Percentiles rank a stretch among this genome's conserved stretches.
phyloP scores from a whole-genome alignment of 2,888 invertebrate species.

The Ophonus ardosiacus region DNA sequence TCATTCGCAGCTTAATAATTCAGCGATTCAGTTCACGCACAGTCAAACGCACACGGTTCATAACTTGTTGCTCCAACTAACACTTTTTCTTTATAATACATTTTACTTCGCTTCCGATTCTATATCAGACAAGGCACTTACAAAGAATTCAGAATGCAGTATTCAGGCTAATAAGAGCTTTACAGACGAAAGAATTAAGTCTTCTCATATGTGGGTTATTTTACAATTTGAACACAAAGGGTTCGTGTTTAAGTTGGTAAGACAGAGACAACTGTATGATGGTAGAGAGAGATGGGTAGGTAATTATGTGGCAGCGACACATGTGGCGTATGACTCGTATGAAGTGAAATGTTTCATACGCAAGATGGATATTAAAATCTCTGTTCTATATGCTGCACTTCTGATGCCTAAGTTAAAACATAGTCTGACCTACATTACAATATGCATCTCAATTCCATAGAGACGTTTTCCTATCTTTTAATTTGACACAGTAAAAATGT shows the following conservation, averaged over 20 bases:
- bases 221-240: not conserved
- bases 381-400: not conserved
- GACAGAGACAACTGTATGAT: not conserved
- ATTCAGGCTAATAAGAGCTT: too few relatives aligned
- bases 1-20: conserved; percentile 7
- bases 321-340: not conserved
- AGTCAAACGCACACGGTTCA: not conserved
- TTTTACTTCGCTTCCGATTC: too few relatives aligned
- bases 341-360: conserved; percentile 5
- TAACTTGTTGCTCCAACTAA: conserved; percentile 1
- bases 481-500: too few relatives aligned
- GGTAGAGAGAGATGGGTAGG: not conserved
- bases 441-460: not conserved
- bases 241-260: not conserved
- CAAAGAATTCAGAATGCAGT: too few relatives aligned
- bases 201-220: not conserved
- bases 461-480: too few relatives aligned
- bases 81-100: not conserved
- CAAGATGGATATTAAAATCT: conserved; percentile 17
- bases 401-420: not conserved
- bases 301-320: conserved; percentile 5
- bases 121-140: too few relatives aligned
- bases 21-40: conserved; percentile 8
- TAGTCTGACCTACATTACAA: not conserved
- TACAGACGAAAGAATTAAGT: not conserved